Percentiles rank a stretch among this genome's conserved stretches.
Conservation (phyloP, 2,113 vertebrate genomes). For the Tautogolabrus adspersus region DNA sequence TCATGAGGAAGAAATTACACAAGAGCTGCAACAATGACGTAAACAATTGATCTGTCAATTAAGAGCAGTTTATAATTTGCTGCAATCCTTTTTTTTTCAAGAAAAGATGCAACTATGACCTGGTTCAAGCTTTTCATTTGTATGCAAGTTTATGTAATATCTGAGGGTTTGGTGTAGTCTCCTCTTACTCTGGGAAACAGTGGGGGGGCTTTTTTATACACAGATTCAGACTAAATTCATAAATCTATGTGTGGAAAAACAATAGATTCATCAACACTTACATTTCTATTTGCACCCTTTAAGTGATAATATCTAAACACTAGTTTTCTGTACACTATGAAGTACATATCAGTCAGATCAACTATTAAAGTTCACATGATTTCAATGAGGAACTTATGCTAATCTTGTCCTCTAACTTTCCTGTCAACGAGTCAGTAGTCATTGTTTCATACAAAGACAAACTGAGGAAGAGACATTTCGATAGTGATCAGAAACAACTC, state of each 20-base stretch:
- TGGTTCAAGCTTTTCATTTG: too few species aligned
- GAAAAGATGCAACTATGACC: too few species aligned
- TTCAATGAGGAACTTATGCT: background rate
- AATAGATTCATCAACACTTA: too few species aligned
- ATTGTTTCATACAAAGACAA: background rate
- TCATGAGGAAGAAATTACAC: background rate
- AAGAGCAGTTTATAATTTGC: background rate
- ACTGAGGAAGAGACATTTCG: background rate
- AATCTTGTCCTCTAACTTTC: background rate
- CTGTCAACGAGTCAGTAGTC: background rate
- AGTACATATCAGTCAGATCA: background rate
- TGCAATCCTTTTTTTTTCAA: background rate
- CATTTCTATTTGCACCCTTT: too few species aligned
- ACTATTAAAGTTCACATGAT: background rate
- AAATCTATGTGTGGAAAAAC: too few species aligned
- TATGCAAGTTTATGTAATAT: too few species aligned
- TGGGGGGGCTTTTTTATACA: too few species aligned
- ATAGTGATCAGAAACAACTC: background rate
- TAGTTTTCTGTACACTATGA: too few species aligned
- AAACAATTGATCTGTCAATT: background rate
- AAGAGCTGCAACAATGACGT: background rate
- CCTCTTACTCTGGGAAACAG: too few species aligned
- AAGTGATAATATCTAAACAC: too few species aligned
- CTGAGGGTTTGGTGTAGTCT: too few species aligned
- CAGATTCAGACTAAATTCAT: too few species aligned